Percentiles rank a stretch among this genome's conserved stretches.
phyloP scores from a whole-genome alignment of 1,140 invertebrate species.

The Atta texana region DNA sequence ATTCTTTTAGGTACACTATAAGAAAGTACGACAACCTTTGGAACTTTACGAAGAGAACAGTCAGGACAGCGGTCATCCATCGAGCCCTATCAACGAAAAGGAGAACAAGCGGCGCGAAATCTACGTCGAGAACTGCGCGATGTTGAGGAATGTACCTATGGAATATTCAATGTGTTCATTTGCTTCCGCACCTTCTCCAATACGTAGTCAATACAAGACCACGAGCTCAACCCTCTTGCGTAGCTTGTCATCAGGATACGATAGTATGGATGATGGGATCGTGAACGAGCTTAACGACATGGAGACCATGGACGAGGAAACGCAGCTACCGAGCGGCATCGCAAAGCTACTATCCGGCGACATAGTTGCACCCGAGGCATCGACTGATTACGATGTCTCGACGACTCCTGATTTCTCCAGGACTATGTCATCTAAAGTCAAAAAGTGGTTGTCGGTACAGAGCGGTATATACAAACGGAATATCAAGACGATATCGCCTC shows the following conservation, averaged over 20 bases:
- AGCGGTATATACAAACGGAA: not conserved
- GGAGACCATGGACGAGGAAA: constrained; percentile 85
- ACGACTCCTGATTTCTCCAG: constrained; percentile 82
- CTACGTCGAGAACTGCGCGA: constrained; percentile 54
- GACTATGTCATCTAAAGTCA: constrained; percentile 73
- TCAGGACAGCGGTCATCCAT: constrained; percentile 88
- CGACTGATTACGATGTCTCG: constrained; percentile 76
- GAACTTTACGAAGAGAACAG: constrained; percentile 87
- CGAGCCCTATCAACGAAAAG: constrained; percentile 62
- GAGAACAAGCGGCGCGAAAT: constrained; percentile 74
- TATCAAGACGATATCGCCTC: not conserved
- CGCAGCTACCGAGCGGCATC: constrained; percentile 76
- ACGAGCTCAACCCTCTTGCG: constrained; percentile 80
- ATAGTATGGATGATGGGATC: constrained; percentile 90
- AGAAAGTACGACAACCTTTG: constrained; percentile 77
- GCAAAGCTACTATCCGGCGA: constrained; percentile 79
- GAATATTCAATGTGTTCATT: not conserved
- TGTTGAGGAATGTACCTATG: not conserved
- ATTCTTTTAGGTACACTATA: constrained; percentile 21
- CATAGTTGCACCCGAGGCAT: constrained; percentile 67
- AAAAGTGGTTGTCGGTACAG: constrained; percentile 40
- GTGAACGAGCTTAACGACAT: constrained; percentile 89
- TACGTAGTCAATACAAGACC: not conserved
- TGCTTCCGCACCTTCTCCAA: constrained; percentile 2
- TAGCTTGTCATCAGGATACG: constrained; percentile 87